These are phyloP conservation scores for Engraulis encrasicolus DNA, from an alignment of 2,113 vertebrate genomes.

Conservation along the genomic window DNA sequence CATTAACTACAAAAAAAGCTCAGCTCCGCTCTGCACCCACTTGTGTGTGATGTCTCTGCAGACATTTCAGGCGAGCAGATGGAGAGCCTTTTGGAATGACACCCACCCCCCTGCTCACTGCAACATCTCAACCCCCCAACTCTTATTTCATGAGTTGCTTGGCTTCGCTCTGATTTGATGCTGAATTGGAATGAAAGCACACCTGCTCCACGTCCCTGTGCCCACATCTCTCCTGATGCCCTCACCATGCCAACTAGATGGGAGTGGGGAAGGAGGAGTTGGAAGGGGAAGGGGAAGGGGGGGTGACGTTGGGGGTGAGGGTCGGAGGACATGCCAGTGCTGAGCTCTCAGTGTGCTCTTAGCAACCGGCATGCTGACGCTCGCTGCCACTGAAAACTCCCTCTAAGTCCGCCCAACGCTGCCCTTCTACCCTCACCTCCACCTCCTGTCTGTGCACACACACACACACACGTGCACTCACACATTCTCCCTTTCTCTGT, in stretches of 20 bases:
- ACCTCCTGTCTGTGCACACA: not conserved
- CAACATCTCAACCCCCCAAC: too few species aligned
- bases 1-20: not conserved
- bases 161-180: slow-evolving; percentile 55
- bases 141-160: slow-evolving; percentile 48
- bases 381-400: slow-evolving; percentile 35
- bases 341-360: slow-evolving; percentile 61
- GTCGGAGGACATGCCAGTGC: slow-evolving; percentile 62
- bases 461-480: too few species aligned
- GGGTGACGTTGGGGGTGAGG: slow-evolving; percentile 15
- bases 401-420: not conserved
- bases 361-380: slow-evolving; percentile 59
- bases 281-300: too few species aligned
- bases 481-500: too few species aligned
- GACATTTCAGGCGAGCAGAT: slow-evolving; percentile 55
- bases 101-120: too few species aligned
- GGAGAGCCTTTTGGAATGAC: slow-evolving; percentile 38
- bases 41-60: slow-evolving; percentile 41
- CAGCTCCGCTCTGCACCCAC: not conserved
- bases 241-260: slow-evolving; percentile 49
- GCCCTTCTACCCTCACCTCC: not conserved
- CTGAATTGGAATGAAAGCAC: slow-evolving; percentile 57
- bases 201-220: slow-evolving; percentile 58
- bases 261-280: too few species aligned
- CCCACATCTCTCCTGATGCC: slow-evolving; percentile 55